Conservation (phyloP, 2,113 vertebrate genomes). For the Capreolus pygargus region DNA sequence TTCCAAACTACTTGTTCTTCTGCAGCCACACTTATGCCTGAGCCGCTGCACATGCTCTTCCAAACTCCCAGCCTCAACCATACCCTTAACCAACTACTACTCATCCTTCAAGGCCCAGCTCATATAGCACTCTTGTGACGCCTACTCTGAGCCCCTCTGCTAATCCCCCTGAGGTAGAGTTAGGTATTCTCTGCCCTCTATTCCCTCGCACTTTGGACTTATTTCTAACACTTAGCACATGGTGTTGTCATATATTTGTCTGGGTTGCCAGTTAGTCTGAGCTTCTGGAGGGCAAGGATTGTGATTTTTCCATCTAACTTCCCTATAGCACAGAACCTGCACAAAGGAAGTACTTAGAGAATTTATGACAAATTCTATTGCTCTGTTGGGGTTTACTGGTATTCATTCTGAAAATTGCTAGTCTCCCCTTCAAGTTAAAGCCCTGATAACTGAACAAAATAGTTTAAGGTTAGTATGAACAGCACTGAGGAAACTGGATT, state of each 20-base stretch:
- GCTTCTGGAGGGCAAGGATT: neutral
- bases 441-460: constrained; percentile 18
- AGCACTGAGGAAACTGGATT: constrained; percentile 39
- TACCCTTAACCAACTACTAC: neutral
- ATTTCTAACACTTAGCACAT: neutral
- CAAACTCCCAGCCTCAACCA: neutral
- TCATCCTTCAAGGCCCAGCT: neutral
- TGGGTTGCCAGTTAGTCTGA: neutral
- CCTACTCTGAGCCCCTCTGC: neutral
- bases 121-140: neutral
- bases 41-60: neutral
- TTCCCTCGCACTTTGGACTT: neutral
- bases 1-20: neutral
- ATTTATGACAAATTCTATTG: constrained; percentile 23
- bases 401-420: constrained; percentile 47
- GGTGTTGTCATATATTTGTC: neutral
- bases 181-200: neutral
- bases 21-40: neutral
- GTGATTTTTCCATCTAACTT: constrained; percentile 25
- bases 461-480: constrained; percentile 34
- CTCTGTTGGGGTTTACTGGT: neutral
- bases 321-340: neutral
- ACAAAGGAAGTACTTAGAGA: constrained; percentile 40
- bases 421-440: constrained; percentile 51
- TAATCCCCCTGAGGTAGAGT: neutral